Evolutionary conservation across 2,888 invertebrate genomes (phyloP), one percentile per base, ranked within the genome.

Genomic region (Periphyllus acericola): DNA sequence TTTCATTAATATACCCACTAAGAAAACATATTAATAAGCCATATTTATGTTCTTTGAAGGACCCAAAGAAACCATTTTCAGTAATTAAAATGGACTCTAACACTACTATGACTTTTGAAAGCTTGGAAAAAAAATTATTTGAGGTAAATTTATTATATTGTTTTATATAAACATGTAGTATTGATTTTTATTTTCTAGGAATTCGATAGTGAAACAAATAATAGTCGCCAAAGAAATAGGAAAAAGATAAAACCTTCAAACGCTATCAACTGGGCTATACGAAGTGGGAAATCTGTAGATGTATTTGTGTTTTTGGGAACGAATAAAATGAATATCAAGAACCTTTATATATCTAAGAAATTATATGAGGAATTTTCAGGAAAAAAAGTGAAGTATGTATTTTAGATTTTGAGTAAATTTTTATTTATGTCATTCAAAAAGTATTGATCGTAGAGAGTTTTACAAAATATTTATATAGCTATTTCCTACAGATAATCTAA

Each of bases 1-100:
- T 89, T 14, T 89, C 89, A 36, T 74, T 89, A 46, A 60, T 72
- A 34, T 75, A 78, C 40, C 89, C 87, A n/a, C n/a, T n/a, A n/a
- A n/a, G 21, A 83, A 83, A 60, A n/a, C 8, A 25, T 6, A 46
- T 0, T 2, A 80, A 72, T 25, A 80, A 72, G 80, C 86, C 86
- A 21, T 36, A 29, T 32, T 17, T 86, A 40, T 8, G 3, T 32
- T n/a, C 34, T 55, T 52, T 86, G 40, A 17, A 46, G 4, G 17
- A 80, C 14, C 0, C 36, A n/a, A 4, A n/a, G 3, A 8, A 32
- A 46, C 46, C 46, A 46, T 46, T 46, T 46, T 14, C 11, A 11
- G 3, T 46, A 11, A 21, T 85, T 21, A 14, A 80, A 21, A 5
- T 80, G 29, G 21, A 78, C 14, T 52, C 32, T 36, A 6, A 29